Conservation (phyloP, 1,140 invertebrate genomes). For the Drosophila tropicalis region DNA sequence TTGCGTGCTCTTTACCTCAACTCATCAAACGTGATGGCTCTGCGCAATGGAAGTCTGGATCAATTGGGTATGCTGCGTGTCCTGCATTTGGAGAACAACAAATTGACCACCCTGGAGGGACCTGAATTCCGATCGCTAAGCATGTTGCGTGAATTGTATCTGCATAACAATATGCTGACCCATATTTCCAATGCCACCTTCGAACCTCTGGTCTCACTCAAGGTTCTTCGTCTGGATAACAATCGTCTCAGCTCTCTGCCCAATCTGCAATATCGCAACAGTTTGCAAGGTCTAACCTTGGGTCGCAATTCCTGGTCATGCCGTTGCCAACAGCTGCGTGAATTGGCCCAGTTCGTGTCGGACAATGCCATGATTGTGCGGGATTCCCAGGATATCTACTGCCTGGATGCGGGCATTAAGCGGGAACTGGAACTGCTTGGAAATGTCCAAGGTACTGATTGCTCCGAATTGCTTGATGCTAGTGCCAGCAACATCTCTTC, state of each 20-base stretch:
- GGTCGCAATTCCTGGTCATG: slow-evolving; percentile 95
- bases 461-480: slow-evolving; percentile 84
- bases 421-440: slow-evolving; percentile 88
- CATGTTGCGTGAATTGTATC: slow-evolving; percentile 91
- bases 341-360: slow-evolving; percentile 91
- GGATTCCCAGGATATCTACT: slow-evolving; percentile 90
- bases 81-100: slow-evolving; percentile 94
- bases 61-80: slow-evolving; percentile 90
- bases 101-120: slow-evolving; percentile 89
- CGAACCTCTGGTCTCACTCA: slow-evolving; percentile 88
- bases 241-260: slow-evolving; percentile 89
- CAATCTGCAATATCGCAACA: slow-evolving; percentile 71
- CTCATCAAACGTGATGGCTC: slow-evolving; percentile 89
- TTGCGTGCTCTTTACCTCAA: slow-evolving; percentile 93
- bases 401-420: slow-evolving; percentile 90
- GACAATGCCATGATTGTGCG: slow-evolving; percentile 91
- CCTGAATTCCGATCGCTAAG: slow-evolving; percentile 92
- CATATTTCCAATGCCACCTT: slow-evolving; percentile 92
- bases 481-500: slow-evolving; percentile 90
- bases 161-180: slow-evolving; percentile 92
- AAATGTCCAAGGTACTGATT: slow-evolving; percentile 83
- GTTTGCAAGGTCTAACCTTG: slow-evolving; percentile 89
- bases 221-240: slow-evolving; percentile 92
- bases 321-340: slow-evolving; percentile 93
- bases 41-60: slow-evolving; percentile 95